These are phyloP conservation scores for Ptilodon capucinus DNA, from an alignment of 2,888 invertebrate genomes.

Conservation along the genomic window DNA sequence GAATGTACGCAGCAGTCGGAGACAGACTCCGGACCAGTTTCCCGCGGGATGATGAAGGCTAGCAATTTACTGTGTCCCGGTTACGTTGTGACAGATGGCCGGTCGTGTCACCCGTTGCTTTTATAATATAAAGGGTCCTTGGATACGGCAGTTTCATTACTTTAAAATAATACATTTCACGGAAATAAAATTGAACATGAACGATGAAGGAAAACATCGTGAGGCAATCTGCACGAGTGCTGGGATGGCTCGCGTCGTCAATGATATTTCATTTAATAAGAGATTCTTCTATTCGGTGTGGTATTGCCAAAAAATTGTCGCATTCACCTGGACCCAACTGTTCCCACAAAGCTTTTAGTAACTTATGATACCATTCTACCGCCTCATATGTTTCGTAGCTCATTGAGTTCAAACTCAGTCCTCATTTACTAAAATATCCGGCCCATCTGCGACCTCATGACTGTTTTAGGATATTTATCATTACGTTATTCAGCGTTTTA, in stretches of 20 bases:
- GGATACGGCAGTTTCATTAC: conserved; percentile 7
- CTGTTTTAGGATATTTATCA: conserved; percentile 67
- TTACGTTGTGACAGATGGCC: conserved; percentile 72
- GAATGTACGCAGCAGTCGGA: conserved; percentile 29
- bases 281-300: too few relatives aligned
- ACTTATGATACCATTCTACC: too few relatives aligned
- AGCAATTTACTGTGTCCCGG: conserved; percentile 72
- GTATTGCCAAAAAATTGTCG: too few relatives aligned
- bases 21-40: conserved; percentile 54
- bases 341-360: too few relatives aligned
- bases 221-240: background rate
- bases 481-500: conserved; percentile 40
- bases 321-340: too few relatives aligned
- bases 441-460: conserved; percentile 70
- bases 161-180: background rate
- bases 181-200: too few relatives aligned
- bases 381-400: conserved; percentile 43
- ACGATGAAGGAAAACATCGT: background rate
- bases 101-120: conserved; percentile 47
- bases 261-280: too few relatives aligned
- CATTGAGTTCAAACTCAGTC: conserved; percentile 54
- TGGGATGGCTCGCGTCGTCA: too few relatives aligned
- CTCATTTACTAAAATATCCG: conserved; percentile 77
- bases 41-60: conserved; percentile 70
- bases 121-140: conserved; percentile 7